These are phyloP conservation scores for Agrochola lota DNA, from an alignment of 2,888 invertebrate genomes.

Conservation along the genomic window DNA sequence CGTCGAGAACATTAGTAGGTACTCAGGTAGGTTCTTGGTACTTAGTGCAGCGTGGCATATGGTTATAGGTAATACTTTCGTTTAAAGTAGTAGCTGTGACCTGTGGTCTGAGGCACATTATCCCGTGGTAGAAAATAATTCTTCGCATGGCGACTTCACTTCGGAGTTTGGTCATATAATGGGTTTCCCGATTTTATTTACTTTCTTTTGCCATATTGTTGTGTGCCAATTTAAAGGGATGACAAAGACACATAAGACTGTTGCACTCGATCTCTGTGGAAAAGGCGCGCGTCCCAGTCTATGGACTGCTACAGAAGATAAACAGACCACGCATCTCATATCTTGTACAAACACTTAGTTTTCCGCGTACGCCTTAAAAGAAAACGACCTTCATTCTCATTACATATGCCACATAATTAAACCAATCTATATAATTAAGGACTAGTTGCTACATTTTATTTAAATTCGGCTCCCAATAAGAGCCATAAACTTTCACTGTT, in stretches of 20 bases:
- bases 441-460: constrained; percentile 60
- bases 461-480: constrained; percentile 56
- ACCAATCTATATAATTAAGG: constrained; percentile 62
- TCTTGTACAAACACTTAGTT: constrained; percentile 35
- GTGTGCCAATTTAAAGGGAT: not conserved
- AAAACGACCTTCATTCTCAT: constrained; percentile 47
- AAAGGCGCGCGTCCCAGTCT: not conserved
- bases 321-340: constrained; percentile 32
- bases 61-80: constrained; percentile 9
- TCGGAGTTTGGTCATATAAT: not conserved
- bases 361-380: constrained; percentile 51
- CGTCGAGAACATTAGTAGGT: constrained; percentile 31
- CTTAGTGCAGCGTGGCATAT: constrained; percentile 14
- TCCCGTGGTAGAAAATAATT: not conserved
- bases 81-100: not conserved
- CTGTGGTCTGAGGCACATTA: too few species aligned
- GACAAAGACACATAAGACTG: not conserved
- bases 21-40: not conserved
- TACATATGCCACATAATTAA: constrained; percentile 66
- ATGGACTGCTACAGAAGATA: not conserved
- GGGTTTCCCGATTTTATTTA: not conserved
- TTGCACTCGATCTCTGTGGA: not conserved
- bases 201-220: not conserved
- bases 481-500: constrained; percentile 65
- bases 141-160: not conserved